Percentiles rank a stretch among this genome's conserved stretches.
Evolutionary conservation across 2,113 vertebrate species (phyloP).

Genomic region (Gymnogyps californianus): DNA sequence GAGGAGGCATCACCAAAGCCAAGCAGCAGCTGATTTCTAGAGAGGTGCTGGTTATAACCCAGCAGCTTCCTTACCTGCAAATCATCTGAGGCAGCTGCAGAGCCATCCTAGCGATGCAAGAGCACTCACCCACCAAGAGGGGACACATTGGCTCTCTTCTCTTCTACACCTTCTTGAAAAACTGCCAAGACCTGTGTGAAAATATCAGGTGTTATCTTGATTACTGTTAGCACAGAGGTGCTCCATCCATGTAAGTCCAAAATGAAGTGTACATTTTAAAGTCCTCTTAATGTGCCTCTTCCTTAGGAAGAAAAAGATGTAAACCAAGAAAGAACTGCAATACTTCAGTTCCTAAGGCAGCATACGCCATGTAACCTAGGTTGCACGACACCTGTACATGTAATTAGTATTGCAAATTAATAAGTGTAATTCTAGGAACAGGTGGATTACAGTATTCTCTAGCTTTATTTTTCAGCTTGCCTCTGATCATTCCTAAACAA

Average conservation of each 20-base stretch:
- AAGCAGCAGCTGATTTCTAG: neutral
- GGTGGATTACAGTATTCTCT: neutral
- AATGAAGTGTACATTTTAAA: neutral
- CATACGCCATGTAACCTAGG: neutral
- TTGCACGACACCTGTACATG: neutral
- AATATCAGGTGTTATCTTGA: neutral
- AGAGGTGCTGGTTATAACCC: neutral
- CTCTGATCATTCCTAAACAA: neutral
- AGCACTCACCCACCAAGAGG: neutral
- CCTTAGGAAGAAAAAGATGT: neutral
- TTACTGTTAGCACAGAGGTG: neutral
- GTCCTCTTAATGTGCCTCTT: neutral
- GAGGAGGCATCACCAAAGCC: neutral
- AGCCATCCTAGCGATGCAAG: neutral
- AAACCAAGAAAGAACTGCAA: neutral
- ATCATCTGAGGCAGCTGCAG: neutral
- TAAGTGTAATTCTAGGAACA: neutral
- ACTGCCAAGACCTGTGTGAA: neutral
- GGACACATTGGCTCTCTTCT: fast-evolving
- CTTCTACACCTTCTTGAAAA: neutral
- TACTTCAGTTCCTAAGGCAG: neutral
- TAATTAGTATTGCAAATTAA: neutral
- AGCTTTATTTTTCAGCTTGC: neutral
- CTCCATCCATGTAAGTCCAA: neutral
- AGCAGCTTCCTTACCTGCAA: neutral